A percentile compares a stretch with the other conserved stretches of the same genome.
Evolutionary conservation across 2,113 vertebrate species (phyloP).

Genomic region (Odobenus rosmarus): DNA sequence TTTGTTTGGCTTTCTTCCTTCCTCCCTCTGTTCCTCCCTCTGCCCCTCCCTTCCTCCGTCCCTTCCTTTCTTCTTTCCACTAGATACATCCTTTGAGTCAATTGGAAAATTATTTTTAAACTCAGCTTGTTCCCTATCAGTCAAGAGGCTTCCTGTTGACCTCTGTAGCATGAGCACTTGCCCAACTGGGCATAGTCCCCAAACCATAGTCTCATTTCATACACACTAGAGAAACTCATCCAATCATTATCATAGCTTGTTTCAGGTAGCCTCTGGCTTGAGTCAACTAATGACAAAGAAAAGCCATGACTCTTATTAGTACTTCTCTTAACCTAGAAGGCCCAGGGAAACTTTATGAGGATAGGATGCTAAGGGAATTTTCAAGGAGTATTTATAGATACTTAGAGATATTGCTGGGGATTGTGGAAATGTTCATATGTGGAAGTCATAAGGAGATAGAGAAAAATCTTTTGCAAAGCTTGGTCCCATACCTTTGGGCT

Average conservation of each 20-base stretch:
- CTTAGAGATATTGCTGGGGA: neutral
- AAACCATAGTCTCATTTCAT: neutral
- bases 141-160: neutral
- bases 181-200: neutral
- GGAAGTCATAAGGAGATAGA: neutral
- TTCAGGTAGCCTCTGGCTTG: neutral
- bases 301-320: neutral
- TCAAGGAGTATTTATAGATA: neutral
- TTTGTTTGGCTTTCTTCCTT: neutral
- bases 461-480: neutral
- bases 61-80: neutral
- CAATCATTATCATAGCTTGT: neutral
- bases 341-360: neutral
- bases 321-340: neutral
- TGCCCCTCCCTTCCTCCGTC: neutral
- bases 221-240: neutral
- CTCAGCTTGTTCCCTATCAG: neutral
- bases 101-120: constrained; percentile 22
- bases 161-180: neutral
- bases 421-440: neutral
- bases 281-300: neutral
- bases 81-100: neutral
- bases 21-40: neutral
- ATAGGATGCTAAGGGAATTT: neutral
- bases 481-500: neutral